Evolutionary conservation across 2,113 vertebrate genomes (phyloP).

Genomic region (Pterocles orientalis): DNA sequence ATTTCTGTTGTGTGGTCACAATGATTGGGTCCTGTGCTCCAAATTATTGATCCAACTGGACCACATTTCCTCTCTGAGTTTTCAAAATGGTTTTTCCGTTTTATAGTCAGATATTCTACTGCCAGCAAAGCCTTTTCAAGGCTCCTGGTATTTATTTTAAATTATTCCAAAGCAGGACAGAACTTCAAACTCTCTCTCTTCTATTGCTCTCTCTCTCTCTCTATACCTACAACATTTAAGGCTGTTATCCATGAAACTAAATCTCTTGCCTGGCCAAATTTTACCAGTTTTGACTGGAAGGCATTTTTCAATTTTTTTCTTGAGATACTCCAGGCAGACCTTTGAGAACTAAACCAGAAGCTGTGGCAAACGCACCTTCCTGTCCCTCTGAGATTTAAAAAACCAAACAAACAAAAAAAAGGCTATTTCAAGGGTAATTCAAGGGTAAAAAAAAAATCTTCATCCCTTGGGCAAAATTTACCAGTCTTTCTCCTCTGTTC

Average conservation of each 20-base stretch:
- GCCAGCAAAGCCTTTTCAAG: constrained; percentile 40
- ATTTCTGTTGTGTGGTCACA: constrained; percentile 65
- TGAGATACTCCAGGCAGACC: not conserved
- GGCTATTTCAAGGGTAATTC: too few relatives aligned
- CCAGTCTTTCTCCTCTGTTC: not conserved
- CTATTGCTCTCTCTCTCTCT: not conserved
- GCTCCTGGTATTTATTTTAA: constrained; percentile 37
- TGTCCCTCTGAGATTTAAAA: not conserved
- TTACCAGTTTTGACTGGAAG: not conserved
- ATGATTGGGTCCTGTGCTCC: constrained; percentile 33
- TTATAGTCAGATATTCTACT: constrained; percentile 5
- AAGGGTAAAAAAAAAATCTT: not conserved
- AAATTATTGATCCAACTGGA: constrained; percentile 66
- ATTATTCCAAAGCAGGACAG: not conserved
- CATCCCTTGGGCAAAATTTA: not conserved
- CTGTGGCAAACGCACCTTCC: not conserved
- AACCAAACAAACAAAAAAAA: not conserved
- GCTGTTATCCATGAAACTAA: not conserved
- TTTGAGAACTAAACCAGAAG: not conserved
- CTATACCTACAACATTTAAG: not conserved
- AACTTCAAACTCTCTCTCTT: not conserved
- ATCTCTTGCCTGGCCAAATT: not conserved
- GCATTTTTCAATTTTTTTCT: not conserved
- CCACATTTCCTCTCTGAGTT: constrained; percentile 39
- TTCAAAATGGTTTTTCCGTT: constrained; percentile 39